These are phyloP conservation scores for Furnarius figulus DNA, from an alignment of 2,113 vertebrate genomes.

Conservation along the genomic window DNA sequence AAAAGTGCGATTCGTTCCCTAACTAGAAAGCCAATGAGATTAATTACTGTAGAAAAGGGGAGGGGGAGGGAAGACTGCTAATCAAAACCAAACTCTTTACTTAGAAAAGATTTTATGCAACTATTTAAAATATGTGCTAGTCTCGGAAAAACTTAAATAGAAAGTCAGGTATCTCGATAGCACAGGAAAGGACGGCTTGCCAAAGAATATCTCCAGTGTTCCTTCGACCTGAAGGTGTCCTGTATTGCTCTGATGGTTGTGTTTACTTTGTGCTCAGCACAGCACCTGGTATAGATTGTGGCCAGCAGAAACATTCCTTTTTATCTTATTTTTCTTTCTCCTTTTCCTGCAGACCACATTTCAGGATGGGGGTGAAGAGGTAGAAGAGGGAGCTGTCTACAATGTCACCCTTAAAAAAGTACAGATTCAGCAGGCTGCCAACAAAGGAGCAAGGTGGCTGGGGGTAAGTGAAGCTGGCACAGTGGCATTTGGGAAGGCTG, in stretches of 20 bases:
- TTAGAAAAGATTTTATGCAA: constrained; percentile 31
- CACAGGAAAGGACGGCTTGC: constrained; percentile 50
- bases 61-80: background rate
- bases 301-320: background rate
- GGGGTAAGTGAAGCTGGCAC: constrained; percentile 70
- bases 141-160: constrained; percentile 62
- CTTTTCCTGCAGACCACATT: constrained; percentile 85
- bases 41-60: background rate
- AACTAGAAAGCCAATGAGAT: background rate
- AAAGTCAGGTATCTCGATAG: constrained; percentile 67
- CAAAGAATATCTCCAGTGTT: constrained; percentile 64
- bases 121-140: constrained; percentile 67
- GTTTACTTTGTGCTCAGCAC: constrained; percentile 37
- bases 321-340: background rate
- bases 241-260: background rate
- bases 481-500: background rate
- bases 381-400: constrained; percentile 95
- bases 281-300: constrained; percentile 59
- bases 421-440: constrained; percentile 94
- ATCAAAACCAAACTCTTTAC: constrained; percentile 60
- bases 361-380: constrained; percentile 95
- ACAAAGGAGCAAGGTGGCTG: constrained; percentile 89
- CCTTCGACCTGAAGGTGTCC: background rate
- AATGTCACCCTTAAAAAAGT: constrained; percentile 94
- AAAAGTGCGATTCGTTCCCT: constrained; percentile 2